These are phyloP conservation scores for Philopotamus ludificatus DNA, from an alignment of 1,140 invertebrate species.

Conservation along the genomic window DNA sequence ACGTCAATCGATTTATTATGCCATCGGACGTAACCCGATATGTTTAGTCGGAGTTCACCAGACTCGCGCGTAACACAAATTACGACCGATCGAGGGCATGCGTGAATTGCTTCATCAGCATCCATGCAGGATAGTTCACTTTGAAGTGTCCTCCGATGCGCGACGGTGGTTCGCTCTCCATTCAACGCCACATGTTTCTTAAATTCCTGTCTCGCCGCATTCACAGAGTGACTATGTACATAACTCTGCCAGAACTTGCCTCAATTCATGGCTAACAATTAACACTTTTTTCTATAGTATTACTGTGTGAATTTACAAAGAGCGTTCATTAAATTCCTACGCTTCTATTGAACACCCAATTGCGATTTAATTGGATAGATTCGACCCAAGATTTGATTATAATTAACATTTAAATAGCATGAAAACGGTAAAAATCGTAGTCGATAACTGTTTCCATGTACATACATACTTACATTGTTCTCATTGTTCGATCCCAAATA, in stretches of 20 bases:
- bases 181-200: constrained; percentile 24
- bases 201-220: constrained; percentile 13
- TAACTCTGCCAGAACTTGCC: neutral
- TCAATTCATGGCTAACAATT: neutral
- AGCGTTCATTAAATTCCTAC: neutral
- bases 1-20: neutral
- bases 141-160: constrained; percentile 7
- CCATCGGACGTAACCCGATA: too few relatives aligned
- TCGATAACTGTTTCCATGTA: too few relatives aligned
- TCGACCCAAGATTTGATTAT: too few relatives aligned
- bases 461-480: too few relatives aligned
- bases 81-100: neutral
- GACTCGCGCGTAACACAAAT: too few relatives aligned
- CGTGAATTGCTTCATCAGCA: constrained; percentile 14
- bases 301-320: neutral
- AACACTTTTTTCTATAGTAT: neutral
- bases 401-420: too few relatives aligned
- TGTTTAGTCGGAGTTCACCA: too few relatives aligned
- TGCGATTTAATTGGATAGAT: too few relatives aligned
- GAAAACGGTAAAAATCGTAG: too few relatives aligned
- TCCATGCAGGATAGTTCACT: constrained; percentile 18
- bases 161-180: constrained; percentile 11
- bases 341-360: too few relatives aligned
- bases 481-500: too few relatives aligned
- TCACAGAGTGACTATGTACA: neutral